Evolutionary conservation across 64 coral and sea anemone genomes (phyloP).

Genomic region (Stichodactyla helianthus): DNA sequence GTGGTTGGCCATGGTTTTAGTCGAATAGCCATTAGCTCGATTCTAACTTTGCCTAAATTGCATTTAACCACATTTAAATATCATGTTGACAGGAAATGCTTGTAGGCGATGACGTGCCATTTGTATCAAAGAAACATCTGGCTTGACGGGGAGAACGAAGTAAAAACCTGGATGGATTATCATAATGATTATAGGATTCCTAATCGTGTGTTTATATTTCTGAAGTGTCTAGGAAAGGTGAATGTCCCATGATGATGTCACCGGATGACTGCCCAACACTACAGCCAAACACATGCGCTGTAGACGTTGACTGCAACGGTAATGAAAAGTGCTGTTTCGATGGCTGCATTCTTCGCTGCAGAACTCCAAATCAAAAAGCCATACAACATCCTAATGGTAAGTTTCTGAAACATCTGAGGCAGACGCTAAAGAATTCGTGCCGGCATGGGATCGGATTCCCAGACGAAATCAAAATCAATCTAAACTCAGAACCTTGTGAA

Average conservation of each 20-base stretch:
- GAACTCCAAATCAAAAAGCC: neutral
- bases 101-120: neutral
- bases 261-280: conserved; percentile 18
- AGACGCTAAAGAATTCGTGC: too few relatives aligned
- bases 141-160: neutral
- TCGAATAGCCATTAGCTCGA: too few relatives aligned
- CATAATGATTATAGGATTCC: too few relatives aligned
- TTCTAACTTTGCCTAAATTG: too few relatives aligned
- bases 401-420: neutral
- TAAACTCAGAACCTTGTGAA: too few relatives aligned
- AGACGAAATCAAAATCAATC: too few relatives aligned
- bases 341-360: conserved; percentile 51
- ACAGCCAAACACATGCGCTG: conserved; percentile 36
- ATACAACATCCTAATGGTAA: neutral
- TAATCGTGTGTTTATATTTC: neutral
- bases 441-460: too few relatives aligned
- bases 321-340: conserved; percentile 61
- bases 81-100: too few relatives aligned
- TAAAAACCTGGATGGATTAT: too few relatives aligned
- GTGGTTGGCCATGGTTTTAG: too few relatives aligned
- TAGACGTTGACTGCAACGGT: conserved; percentile 61
- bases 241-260: conserved; percentile 46
- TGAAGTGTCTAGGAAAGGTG: conserved; percentile 53
- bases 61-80: too few relatives aligned
- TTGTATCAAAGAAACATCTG: neutral